Conservation (phyloP, 2,113 vertebrate species). For the Heterotilapia buettikoferi region DNA sequence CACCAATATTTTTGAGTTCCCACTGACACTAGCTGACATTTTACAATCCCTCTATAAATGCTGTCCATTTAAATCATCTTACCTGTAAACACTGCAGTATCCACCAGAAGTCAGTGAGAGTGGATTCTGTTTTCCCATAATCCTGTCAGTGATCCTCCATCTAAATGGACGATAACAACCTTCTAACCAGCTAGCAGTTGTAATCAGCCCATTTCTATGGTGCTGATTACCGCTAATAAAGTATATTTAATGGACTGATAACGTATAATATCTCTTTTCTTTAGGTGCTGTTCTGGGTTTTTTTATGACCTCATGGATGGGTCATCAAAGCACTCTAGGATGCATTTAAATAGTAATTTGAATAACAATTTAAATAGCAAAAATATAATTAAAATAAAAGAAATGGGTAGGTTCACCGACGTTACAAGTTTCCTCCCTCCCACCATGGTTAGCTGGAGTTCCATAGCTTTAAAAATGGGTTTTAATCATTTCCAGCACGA, state of each 20-base stretch:
- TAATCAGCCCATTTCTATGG: neutral
- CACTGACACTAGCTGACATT: too few species aligned
- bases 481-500: neutral
- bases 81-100: too few species aligned
- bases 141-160: too few species aligned
- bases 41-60: too few species aligned
- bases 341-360: neutral
- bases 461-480: neutral
- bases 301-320: neutral
- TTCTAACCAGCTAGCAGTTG: too few species aligned
- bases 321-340: neutral
- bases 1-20: too few species aligned
- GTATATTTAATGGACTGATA: neutral
- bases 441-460: neutral
- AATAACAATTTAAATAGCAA: neutral
- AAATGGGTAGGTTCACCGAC: accelerated
- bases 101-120: too few species aligned
- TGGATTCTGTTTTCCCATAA: too few species aligned
- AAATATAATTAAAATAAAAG: neutral
- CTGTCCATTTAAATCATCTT: too few species aligned
- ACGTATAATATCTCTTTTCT: neutral
- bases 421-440: neutral
- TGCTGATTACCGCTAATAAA: neutral
- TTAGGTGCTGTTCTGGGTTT: neutral
- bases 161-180: too few species aligned